Evolutionary conservation across 2,113 vertebrate species (phyloP).

Genomic region (Hippocampus barbouri): DNA sequence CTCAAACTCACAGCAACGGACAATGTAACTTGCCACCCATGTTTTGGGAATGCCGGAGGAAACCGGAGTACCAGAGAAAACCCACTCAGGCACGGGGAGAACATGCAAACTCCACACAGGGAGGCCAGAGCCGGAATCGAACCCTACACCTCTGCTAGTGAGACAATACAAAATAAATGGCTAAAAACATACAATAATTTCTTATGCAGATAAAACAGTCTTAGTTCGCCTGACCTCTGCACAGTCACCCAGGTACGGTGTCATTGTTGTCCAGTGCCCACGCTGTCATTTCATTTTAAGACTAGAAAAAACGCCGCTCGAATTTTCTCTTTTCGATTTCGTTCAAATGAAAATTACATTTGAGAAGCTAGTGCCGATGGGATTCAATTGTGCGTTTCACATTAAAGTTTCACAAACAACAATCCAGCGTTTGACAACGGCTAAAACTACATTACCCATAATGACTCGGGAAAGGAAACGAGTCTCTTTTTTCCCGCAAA

Average conservation of each 20-base stretch:
- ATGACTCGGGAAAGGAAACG: neutral
- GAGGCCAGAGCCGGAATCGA: too few species aligned
- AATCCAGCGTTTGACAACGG: neutral
- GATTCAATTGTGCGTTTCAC: neutral
- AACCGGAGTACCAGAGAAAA: too few species aligned
- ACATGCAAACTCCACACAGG: too few species aligned
- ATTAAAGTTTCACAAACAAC: neutral
- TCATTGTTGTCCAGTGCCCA: too few species aligned
- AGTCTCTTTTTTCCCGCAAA: constrained; percentile 24
- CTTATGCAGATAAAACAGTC: too few species aligned
- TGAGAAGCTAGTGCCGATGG: neutral
- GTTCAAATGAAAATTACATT: too few species aligned
- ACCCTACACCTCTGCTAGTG: neutral
- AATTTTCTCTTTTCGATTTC: neutral
- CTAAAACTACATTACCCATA: constrained; percentile 49
- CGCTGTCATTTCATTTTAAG: neutral
- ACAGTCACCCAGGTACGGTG: too few species aligned
- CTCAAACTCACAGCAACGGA: too few species aligned
- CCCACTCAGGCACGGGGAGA: too few species aligned
- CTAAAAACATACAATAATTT: neutral
- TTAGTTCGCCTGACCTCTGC: too few species aligned
- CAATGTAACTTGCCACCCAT: too few species aligned
- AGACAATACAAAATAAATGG: neutral
- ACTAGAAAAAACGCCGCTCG: neutral
- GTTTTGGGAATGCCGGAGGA: too few species aligned